These are phyloP conservation scores for Arnoldichthys spilopterus DNA, from an alignment of 2,797 vertebrate genomes.

Conservation along the genomic window DNA sequence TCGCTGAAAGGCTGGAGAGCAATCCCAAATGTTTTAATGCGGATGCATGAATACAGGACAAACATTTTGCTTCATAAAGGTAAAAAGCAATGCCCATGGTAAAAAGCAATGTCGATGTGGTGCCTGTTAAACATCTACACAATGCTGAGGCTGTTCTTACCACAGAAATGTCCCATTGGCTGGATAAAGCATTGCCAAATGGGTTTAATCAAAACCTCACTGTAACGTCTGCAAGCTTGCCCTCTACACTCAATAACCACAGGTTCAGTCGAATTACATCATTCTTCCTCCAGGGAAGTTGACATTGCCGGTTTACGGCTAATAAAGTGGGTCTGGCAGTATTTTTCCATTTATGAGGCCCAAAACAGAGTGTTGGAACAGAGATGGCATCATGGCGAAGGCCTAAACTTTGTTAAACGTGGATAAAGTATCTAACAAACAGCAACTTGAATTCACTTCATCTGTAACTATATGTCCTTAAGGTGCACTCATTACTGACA, in stretches of 20 bases:
- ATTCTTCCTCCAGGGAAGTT: constrained; percentile 29
- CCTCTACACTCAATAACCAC: constrained; percentile 36
- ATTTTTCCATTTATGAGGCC: constrained; percentile 23
- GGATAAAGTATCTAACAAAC: not conserved
- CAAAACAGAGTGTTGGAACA: constrained; percentile 18
- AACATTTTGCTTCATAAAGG: not conserved
- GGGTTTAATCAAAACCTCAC: constrained; percentile 50
- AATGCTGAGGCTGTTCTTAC: constrained; percentile 41
- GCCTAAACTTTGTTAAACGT: not conserved
- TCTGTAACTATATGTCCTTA: not conserved
- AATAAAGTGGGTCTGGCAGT: constrained; percentile 41
- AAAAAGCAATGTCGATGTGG: constrained; percentile 7
- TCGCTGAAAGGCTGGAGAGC: not conserved
- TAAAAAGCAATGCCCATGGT: not conserved
- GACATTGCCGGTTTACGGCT: constrained; percentile 27
- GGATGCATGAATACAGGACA: not conserved
- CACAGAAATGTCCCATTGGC: constrained; percentile 36
- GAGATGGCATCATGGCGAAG: constrained; percentile 15
- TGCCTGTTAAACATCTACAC: constrained; percentile 27
- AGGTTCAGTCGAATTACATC: constrained; percentile 47
- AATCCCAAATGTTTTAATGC: not conserved
- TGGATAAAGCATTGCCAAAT: constrained; percentile 31
- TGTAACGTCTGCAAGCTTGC: constrained; percentile 37
- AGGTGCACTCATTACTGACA: not conserved
- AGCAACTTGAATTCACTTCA: too few relatives aligned